A percentile compares a stretch with the other conserved stretches of the same genome.
Conservation (phyloP, 2,888 invertebrate genomes). For the Oxycera nigricornis region DNA sequence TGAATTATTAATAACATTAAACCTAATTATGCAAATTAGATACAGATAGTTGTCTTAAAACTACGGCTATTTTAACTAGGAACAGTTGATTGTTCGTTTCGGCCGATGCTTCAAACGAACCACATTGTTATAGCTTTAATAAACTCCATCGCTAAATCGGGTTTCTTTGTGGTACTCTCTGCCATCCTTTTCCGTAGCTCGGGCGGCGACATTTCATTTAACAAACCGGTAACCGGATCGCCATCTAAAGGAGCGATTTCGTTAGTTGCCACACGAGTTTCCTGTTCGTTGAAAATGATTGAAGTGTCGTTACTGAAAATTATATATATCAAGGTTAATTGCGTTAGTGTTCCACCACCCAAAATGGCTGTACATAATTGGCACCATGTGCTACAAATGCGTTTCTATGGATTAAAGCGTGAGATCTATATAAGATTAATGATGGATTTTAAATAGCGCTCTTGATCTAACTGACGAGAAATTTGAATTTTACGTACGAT, state of each 20-base stretch:
- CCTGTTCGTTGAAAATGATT: slow-evolving; percentile 22
- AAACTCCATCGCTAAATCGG: not conserved
- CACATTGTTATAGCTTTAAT: slow-evolving; percentile 9
- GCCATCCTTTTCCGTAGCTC: not conserved
- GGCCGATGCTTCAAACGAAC: not conserved
- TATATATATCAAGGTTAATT: not conserved
- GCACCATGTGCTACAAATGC: not conserved
- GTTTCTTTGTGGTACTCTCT: not conserved
- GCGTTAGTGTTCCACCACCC: slow-evolving; percentile 11
- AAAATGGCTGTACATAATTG: not conserved
- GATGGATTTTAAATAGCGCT: slow-evolving; percentile 16
- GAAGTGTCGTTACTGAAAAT: slow-evolving; percentile 37
- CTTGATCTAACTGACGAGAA: slow-evolving; percentile 11
- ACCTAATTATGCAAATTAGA: no score
- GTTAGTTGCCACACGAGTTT: slow-evolving; percentile 19
- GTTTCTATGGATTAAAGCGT: not conserved
- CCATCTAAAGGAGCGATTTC: slow-evolving; percentile 33
- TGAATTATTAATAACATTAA: no score
- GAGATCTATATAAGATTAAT: not conserved
- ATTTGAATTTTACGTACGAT: slow-evolving; percentile 73
- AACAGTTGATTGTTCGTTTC: no score
- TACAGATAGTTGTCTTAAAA: no score
- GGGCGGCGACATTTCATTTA: not conserved
- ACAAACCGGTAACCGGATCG: not conserved
- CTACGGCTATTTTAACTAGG: no score